A percentile compares a stretch with the other conserved stretches of the same genome.
Conservation (phyloP, 92 coral and sea anemone species). For the Epizoanthus rinbou region DNA sequence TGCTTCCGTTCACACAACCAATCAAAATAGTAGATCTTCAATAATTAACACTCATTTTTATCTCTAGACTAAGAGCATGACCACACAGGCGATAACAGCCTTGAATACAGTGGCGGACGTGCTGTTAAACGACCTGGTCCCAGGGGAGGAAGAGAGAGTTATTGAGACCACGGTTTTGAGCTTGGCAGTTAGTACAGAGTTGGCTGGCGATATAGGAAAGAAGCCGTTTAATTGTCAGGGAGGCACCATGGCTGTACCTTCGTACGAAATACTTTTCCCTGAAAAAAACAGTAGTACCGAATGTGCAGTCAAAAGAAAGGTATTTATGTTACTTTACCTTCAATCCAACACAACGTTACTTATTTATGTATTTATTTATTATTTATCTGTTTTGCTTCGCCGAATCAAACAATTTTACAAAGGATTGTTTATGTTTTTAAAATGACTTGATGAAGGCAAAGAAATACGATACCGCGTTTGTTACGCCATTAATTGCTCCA, state of each 20-base stretch:
- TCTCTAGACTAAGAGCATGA: constrained; percentile 50
- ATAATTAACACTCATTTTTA: background rate
- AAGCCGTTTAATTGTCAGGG: constrained; percentile 29
- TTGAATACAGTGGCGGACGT: constrained; percentile 20
- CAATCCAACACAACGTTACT: too few species aligned
- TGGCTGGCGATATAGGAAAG: constrained; percentile 15
- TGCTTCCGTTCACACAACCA: too few species aligned
- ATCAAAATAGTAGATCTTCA: too few species aligned
- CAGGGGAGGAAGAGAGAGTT: constrained; percentile 42
- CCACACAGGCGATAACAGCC: constrained; percentile 46
- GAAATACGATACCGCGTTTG: too few species aligned
- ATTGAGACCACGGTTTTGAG: constrained; percentile 38
- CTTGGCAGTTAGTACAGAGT: constrained; percentile 34
- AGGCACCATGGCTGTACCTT: constrained; percentile 47
- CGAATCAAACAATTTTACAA: too few species aligned
- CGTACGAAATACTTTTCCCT: constrained; percentile 3
- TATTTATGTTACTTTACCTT: background rate
- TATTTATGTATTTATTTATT: too few species aligned
- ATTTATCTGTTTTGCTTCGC: too few species aligned
- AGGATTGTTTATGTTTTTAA: too few species aligned
- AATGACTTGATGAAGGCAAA: too few species aligned
- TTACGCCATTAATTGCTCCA: too few species aligned
- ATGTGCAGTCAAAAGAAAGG: constrained; percentile 31
- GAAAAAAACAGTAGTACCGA: constrained; percentile 8
- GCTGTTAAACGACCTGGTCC: constrained; percentile 7